phyloP scores from a whole-genome alignment of 2,113 vertebrate genomes.

The Thunnus thynnus region DNA sequence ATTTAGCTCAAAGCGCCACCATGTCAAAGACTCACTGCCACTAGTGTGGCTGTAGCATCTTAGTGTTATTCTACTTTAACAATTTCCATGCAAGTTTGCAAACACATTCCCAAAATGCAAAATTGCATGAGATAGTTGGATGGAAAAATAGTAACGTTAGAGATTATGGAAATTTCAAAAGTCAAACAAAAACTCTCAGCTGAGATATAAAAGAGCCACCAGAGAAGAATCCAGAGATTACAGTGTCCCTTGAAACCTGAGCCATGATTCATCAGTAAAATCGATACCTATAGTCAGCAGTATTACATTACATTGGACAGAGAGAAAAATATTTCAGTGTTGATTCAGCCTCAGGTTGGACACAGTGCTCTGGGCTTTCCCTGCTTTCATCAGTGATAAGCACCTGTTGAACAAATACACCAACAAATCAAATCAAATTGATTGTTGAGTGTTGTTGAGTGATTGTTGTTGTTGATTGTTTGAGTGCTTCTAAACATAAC shows the following conservation, averaged over 20 bases:
- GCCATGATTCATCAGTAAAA: background rate
- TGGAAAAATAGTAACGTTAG: too few relatives aligned
- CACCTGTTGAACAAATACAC: background rate
- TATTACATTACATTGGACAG: background rate
- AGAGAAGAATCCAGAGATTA: background rate
- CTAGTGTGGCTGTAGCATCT: too few relatives aligned
- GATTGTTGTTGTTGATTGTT: background rate
- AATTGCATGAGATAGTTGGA: too few relatives aligned
- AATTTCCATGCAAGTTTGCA: background rate
- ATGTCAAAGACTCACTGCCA: too few relatives aligned
- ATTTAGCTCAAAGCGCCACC: too few relatives aligned
- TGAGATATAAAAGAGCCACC: background rate
- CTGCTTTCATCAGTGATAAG: background rate
- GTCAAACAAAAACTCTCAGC: background rate
- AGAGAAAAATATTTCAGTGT: background rate
- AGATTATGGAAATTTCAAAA: background rate
- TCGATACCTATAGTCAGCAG: rapidly evolving
- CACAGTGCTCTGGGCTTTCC: background rate
- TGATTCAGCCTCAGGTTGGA: background rate
- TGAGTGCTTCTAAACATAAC: background rate
- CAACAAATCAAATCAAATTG: too few relatives aligned
- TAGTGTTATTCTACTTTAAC: too few relatives aligned
- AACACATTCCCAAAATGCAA: too few relatives aligned
- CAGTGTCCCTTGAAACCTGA: too few relatives aligned
- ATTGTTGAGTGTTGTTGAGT: too few relatives aligned